Base-by-base conservation (phyloP, 2,113 vertebrate genomes). In the Gavia stellata region DNA sequence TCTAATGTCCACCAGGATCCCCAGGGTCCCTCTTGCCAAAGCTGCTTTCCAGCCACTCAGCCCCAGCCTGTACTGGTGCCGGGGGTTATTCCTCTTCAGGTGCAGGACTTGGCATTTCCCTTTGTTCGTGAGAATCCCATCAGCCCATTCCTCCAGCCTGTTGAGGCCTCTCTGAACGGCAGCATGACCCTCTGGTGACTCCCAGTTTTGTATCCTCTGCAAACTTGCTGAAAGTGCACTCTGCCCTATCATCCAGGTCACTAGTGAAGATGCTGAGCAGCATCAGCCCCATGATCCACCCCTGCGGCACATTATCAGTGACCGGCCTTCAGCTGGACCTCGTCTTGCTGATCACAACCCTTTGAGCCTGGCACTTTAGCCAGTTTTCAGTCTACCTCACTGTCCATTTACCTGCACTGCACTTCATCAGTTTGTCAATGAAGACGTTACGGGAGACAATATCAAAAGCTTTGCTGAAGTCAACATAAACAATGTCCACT, bases 341-440 rank as follows among this genome's bases (percentile, higher is more conserved):
- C 6, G 0, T 53, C 50, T 49, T 50, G 45, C 56, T 59, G 1
- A 71, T n/a, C 80, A 44, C 50, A 56, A 6, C 20, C 31, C 71
- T 45, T 3, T 4, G 3, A 47, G 17, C 10, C 73, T 19, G 1
- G 5, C 55, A 45, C 21, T 26, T 55, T 14, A 13, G 36, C 0
- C 86, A 67, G 5, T 4, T 44, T 23, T 14, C 42, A 52, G 9
- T 52, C 23, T 71, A 34, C 36, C 42, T 52, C 70, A 40, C 4
- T 34, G 49, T 34, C 44, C 68, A 55, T 17, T 34, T 33, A 7
- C n/a, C 33, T 28, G 3, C 2, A 2, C 62, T 40, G 38, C 28
- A 38, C 15, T 40, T 34, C 28, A 50, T 12, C 49, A 4, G 5
- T 52, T 25, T n/a, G 25, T 25, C 73, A 71, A 8, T 7, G 25